Percentiles rank a stretch among this genome's conserved stretches.
Conservation (phyloP, 2,113 vertebrate genomes). For the Oreotrochilus melanogaster region DNA sequence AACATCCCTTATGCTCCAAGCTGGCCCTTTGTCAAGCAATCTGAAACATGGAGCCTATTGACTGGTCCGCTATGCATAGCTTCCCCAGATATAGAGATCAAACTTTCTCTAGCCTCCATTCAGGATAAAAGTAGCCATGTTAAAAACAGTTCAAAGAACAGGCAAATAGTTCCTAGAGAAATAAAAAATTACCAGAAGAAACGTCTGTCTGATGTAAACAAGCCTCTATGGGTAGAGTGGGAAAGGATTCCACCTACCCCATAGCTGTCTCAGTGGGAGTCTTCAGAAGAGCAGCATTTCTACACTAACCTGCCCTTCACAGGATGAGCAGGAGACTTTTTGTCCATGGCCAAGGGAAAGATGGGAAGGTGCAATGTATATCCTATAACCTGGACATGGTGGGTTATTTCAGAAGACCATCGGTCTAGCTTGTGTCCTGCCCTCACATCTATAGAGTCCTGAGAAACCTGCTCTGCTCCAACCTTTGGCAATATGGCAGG, state of each 20-base stretch:
- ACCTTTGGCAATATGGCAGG: neutral
- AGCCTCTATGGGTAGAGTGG: neutral
- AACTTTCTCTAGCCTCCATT: conserved; percentile 20
- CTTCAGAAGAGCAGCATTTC: neutral
- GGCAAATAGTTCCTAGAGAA: conserved; percentile 5
- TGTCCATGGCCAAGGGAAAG: neutral
- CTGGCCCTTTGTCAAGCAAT: conserved; percentile 29
- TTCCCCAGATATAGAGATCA: neutral
- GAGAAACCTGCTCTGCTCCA: neutral
- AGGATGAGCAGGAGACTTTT: neutral
- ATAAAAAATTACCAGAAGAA: neutral
- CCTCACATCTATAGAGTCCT: neutral
- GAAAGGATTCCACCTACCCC: neutral
- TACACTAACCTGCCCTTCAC: neutral
- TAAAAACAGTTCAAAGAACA: neutral
- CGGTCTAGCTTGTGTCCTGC: neutral
- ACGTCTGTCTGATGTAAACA: neutral
- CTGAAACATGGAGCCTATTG: neutral
- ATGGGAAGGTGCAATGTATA: neutral
- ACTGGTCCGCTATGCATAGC: neutral
- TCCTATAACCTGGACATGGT: conserved; percentile 27
- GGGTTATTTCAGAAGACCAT: neutral
- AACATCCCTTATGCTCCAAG: conserved; percentile 49
- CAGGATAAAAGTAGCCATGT: neutral
- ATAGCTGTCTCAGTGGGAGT: neutral